Conservation (phyloP, 2,888 invertebrate genomes). For the Nymphalis urticae region DNA sequence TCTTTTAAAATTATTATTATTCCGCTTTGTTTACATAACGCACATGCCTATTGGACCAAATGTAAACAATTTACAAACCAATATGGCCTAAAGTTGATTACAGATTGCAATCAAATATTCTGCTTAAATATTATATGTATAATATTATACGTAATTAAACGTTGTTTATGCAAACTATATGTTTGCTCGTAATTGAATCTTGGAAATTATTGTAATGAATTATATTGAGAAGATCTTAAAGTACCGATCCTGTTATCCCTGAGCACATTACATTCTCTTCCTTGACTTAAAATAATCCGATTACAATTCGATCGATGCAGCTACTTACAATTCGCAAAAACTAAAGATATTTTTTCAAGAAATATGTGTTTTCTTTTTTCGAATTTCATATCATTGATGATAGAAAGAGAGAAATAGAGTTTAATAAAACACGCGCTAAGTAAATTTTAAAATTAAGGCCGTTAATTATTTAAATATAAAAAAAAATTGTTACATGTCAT, state of each 20-base stretch:
- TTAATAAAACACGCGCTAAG: too few species aligned
- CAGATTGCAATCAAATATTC: constrained; percentile 3
- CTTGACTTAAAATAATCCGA: constrained; percentile 39
- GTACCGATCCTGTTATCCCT: constrained; percentile 48
- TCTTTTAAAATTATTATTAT: too few species aligned
- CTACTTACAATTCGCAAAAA: constrained; percentile 11
- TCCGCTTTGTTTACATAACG: neutral
- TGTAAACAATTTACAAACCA: neutral
- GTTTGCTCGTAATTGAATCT: neutral
- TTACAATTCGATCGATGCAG: neutral
- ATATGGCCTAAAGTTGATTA: neutral
- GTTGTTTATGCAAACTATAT: neutral
- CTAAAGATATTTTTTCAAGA: constrained; percentile 12
- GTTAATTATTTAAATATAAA: too few species aligned
- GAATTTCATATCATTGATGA: too few species aligned
- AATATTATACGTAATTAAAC: neutral
- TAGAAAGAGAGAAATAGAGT: too few species aligned
- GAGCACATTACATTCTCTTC: constrained; percentile 62
- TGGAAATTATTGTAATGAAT: constrained; percentile 1
- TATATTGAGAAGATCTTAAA: constrained; percentile 12
- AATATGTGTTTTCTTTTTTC: too few species aligned
- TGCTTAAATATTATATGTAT: neutral
- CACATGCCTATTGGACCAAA: neutral
- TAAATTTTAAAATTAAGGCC: too few species aligned
- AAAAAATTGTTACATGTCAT: too few species aligned